Base-by-base conservation (phyloP, 1,140 invertebrate species). In the Colletes gigas region DNA sequence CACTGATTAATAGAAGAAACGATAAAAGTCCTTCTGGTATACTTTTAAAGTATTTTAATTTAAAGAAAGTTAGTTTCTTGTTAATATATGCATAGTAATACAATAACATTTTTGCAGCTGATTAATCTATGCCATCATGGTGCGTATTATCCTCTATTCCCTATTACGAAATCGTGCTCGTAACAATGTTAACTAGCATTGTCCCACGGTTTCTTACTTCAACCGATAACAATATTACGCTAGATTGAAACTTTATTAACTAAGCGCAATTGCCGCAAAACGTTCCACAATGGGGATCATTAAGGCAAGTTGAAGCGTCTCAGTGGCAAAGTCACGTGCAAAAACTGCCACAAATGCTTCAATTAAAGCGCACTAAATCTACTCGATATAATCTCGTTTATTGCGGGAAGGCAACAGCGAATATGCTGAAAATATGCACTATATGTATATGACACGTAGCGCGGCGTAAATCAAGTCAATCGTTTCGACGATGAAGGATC, bases 311-410 rank as follows among this genome's bases (percentile, higher is more conserved):
- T 78, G 55, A 70, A 68, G 41, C 68, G 67, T 82, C 73, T 82
- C 63, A 44, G 47, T n/a, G 21, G 41, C 2, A 47, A 14, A 57
- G 39, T 65, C 69, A n/a, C 39, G 39, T 21, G 52, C 57, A 70
- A 57, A 75, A 80, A 80, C 4, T 41, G 9, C 63, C 30, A 52
- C 55, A 85, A 77, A 47, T 76, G 62, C 55, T 55, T 78, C 84
- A 74, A 85, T 85, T 78, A 81, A 82, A 57, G 54, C 59, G 73
- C 69, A 82, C 47, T 78, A 74, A 82, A 84, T 85, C 62, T 74
- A 47, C 59, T 57, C 17, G 83, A 82, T 85, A 79, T 66, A 72
- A 85, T 85, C 84, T 82, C 52, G 17, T 76, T 69, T 63, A 69
- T 84, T 66, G 67, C 19, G 75, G 54, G 55, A 72, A 66, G 69